Percentiles rank a stretch among this genome's conserved stretches.
These are phyloP conservation scores for Daphoenositta chrysoptera DNA, from an alignment of 2,113 vertebrate species.

Conservation along the genomic window DNA sequence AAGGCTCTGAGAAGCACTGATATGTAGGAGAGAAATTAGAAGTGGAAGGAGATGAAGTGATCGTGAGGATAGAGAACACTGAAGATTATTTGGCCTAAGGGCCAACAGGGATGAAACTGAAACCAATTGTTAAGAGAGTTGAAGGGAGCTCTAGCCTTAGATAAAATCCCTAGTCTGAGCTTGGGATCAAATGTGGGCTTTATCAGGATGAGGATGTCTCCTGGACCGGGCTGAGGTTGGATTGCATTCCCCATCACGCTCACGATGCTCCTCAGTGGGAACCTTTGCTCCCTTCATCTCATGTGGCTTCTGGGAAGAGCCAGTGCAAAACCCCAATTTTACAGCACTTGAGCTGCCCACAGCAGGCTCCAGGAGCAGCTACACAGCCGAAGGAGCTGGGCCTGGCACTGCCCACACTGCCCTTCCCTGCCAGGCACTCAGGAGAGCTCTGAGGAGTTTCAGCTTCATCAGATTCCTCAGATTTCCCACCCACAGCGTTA, in stretches of 20 bases:
- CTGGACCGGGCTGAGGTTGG: not conserved
- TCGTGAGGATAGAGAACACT: not conserved
- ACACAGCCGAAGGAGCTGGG: not conserved
- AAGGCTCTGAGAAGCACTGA: not conserved
- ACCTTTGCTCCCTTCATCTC: not conserved
- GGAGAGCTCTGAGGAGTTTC: not conserved
- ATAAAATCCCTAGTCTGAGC: not conserved
- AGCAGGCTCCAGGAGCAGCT: not conserved
- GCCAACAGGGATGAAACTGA: not conserved
- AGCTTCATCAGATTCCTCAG: not conserved
- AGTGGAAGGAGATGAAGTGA: not conserved
- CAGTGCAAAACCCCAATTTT: not conserved
- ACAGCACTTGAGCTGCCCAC: rapidly evolving
- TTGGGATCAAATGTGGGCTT: not conserved
- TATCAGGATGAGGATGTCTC: not conserved
- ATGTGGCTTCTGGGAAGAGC: not conserved
- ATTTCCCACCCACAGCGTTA: not conserved
- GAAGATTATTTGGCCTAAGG: not conserved
- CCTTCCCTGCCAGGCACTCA: not conserved
- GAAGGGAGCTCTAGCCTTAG: not conserved
- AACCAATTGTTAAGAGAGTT: not conserved
- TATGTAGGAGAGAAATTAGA: not conserved
- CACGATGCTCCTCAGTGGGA: rapidly evolving
- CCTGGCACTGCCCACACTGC: not conserved
- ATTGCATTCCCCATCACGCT: not conserved